Conservation (phyloP, 2,797 vertebrate species). For the Pantherophis vulpinus region DNA sequence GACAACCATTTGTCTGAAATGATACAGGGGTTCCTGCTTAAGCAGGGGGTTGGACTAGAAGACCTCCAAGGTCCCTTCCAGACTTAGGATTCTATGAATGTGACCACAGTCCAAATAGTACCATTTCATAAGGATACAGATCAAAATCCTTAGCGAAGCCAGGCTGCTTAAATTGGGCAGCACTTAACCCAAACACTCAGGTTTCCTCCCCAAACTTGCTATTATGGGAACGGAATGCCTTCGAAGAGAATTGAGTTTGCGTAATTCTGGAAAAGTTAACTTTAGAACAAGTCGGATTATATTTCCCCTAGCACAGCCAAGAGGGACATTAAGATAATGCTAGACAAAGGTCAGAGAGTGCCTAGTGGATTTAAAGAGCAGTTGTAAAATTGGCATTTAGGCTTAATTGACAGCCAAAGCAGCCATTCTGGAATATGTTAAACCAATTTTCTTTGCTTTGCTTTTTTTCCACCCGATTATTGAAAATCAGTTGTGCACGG, state of each 20-base stretch:
- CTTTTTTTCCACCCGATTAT: slow-evolving; percentile 1
- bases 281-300: slow-evolving; percentile 40
- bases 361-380: slow-evolving; percentile 68
- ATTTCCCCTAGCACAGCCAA: slow-evolving; percentile 53
- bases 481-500: slow-evolving; percentile 35
- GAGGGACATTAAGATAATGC: slow-evolving; percentile 53
- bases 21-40: too few relatives aligned
- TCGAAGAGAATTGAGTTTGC: slow-evolving; percentile 44
- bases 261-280: slow-evolving; percentile 28
- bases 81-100: neutral
- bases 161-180: neutral
- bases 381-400: slow-evolving; percentile 70
- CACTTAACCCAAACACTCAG: too few relatives aligned
- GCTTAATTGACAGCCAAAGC: slow-evolving; percentile 57
- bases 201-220: neutral
- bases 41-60: too few relatives aligned
- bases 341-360: slow-evolving; percentile 52
- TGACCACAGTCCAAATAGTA: neutral
- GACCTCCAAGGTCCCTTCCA: too few relatives aligned
- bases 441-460: slow-evolving; percentile 2
- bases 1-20: too few relatives aligned
- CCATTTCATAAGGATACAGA: neutral
- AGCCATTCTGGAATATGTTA: slow-evolving; percentile 55
- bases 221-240: slow-evolving; percentile 16
- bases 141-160: neutral